Percentiles rank a stretch among this genome's conserved stretches.
phyloP scores from a whole-genome alignment of 64 coral and sea anemone genomes.

The Stichodactyla helianthus region DNA sequence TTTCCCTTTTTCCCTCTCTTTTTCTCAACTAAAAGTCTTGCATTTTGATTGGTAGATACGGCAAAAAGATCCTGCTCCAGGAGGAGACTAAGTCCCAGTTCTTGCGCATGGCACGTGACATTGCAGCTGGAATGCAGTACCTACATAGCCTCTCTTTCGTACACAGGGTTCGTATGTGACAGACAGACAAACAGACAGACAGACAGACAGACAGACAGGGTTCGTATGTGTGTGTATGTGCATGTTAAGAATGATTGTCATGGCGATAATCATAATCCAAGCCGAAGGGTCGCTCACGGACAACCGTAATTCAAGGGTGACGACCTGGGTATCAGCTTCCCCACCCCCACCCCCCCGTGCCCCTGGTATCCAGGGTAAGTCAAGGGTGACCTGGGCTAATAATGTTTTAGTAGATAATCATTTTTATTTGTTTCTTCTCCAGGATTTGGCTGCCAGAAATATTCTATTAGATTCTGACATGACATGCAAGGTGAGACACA shows the following conservation, averaged over 20 bases:
- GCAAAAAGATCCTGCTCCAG: background rate
- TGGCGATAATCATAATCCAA: too few relatives aligned
- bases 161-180: constrained; percentile 4
- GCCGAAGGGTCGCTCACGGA: too few relatives aligned
- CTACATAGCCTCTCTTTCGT: constrained; percentile 28
- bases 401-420: background rate
- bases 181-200: too few relatives aligned
- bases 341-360: too few relatives aligned
- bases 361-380: background rate
- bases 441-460: constrained; percentile 21
- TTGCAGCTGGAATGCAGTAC: constrained; percentile 32
- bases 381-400: background rate
- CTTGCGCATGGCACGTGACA: constrained; percentile 26
- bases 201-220: too few relatives aligned
- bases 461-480: constrained; percentile 23
- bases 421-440: background rate
- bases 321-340: too few relatives aligned
- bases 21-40: too few relatives aligned
- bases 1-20: too few relatives aligned
- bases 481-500: constrained; percentile 16
- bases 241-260: too few relatives aligned
- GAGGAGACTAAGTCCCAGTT: constrained; percentile 1
- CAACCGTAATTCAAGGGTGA: too few relatives aligned
- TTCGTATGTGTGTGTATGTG: too few relatives aligned
- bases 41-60: background rate